Evolutionary conservation across 1,140 invertebrate species (phyloP).

Genomic region (Cardiocondyla obscurior): DNA sequence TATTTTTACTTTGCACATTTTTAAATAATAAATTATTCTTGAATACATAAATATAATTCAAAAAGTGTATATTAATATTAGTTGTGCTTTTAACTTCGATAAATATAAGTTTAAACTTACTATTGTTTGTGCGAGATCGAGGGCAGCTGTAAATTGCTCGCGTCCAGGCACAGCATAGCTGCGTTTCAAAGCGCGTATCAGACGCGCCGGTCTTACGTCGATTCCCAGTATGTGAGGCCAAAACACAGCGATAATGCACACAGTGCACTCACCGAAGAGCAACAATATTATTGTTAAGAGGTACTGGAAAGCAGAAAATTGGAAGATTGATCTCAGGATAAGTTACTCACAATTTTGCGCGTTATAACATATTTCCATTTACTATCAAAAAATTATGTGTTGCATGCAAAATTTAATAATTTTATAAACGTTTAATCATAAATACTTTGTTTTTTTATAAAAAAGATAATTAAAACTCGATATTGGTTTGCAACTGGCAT

Average conservation of each 20-base stretch:
- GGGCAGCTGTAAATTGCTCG: slow-evolving; percentile 90
- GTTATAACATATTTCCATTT: background rate
- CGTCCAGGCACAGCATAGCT: slow-evolving; percentile 90
- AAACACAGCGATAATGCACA: slow-evolving; percentile 89
- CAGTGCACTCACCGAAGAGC: slow-evolving; percentile 88
- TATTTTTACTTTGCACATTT: background rate
- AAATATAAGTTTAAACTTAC: slow-evolving; percentile 77
- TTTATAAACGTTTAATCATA: no score
- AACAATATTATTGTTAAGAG: slow-evolving; percentile 89
- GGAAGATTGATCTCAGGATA: slow-evolving; percentile 8
- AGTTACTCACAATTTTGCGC: background rate
- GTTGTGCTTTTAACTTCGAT: background rate
- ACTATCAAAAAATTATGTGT: background rate
- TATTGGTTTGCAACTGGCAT: background rate
- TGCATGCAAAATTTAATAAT: no score
- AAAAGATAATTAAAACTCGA: background rate
- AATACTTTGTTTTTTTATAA: no score
- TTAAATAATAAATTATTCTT: no score
- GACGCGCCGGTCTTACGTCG: slow-evolving; percentile 86
- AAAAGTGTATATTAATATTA: background rate
- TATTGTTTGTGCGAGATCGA: slow-evolving; percentile 89
- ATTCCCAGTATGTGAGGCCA: slow-evolving; percentile 92
- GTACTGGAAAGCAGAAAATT: slow-evolving; percentile 85
- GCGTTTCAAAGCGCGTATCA: slow-evolving; percentile 89
- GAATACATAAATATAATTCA: background rate